Evolutionary conservation across 2,888 invertebrate genomes (phyloP).

Genomic region (Suillia variegata): DNA sequence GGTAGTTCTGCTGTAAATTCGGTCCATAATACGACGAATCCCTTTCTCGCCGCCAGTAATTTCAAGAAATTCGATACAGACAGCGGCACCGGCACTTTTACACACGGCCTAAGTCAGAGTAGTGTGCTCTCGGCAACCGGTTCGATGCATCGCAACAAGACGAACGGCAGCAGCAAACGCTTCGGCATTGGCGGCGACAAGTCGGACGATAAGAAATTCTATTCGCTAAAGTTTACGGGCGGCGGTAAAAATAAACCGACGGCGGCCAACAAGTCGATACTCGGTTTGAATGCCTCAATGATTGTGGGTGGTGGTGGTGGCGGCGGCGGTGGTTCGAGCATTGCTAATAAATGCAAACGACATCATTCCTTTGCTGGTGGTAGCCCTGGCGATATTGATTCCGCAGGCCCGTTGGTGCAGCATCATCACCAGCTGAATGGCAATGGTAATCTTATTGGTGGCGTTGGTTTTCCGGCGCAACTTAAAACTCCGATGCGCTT

Average conservation of each 20-base stretch:
- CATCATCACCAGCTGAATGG: conserved; percentile 24
- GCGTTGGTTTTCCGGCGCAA: conserved; percentile 24
- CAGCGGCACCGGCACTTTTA: conserved; percentile 21
- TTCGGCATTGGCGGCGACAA: conserved; percentile 40
- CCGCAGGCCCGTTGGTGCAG: conserved; percentile 35
- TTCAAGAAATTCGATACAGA: conserved; percentile 53
- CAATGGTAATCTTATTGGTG: not conserved
- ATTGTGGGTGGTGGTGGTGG: conserved; percentile 17
- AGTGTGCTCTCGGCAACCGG: conserved; percentile 23
- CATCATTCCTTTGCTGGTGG: conserved; percentile 61
- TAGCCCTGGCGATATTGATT: conserved; percentile 57
- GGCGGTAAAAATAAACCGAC: conserved; percentile 29
- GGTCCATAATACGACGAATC: conserved; percentile 48
- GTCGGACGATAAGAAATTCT: conserved; percentile 56
- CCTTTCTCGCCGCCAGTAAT: conserved; percentile 54
- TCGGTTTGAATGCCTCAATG: conserved; percentile 34
- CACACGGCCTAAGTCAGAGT: not conserved
- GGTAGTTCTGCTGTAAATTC: conserved; percentile 18
- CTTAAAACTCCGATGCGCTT: conserved; percentile 46
- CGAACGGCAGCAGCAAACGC: conserved; percentile 22
- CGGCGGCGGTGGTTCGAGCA: conserved; percentile 20
- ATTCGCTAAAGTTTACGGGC: conserved; percentile 56
- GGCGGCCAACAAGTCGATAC: conserved; percentile 12
- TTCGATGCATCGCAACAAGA: conserved; percentile 43
- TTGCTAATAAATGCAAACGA: conserved; percentile 54